Base-by-base conservation (phyloP, 2,888 invertebrate genomes). In the Xanthia icteritia region DNA sequence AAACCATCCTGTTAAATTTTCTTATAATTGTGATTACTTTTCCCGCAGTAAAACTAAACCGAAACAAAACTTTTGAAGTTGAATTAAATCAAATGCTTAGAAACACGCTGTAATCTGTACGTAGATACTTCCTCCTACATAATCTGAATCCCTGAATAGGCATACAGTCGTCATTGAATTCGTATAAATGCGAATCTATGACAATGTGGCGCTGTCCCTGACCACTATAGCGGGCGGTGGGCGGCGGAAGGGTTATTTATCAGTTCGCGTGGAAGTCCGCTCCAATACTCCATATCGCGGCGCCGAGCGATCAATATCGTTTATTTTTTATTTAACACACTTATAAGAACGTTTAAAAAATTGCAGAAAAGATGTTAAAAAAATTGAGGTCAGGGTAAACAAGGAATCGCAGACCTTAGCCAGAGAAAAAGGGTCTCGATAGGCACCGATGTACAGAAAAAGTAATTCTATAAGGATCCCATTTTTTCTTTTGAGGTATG, bases 181-280 rank as follows among this genome's bases (percentile, higher is more conserved):
- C 8, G 39, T 76, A 68, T 77, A 66, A 61, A 76, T 77, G 85
- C 75, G 73, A 86, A 85, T 85, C 66, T 79, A 79, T 79, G 72
- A 83, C 80, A 83, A 74, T 72, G 73, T 61, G 60, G 56, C 23
- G 69, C 56, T 84, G 86, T 84, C 87, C 86, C 78, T 87, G 86
- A 87, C 86, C 80, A 86, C 70, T 86, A 82, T 80, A 64, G 23
- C 54, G 60, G 60, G 61, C 48, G 60, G 87, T 87, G 87, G 87
- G 87, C 79, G 86, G 75, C 83, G 86, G 87, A 86, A 77, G 83
- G 39, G 69, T 67, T 88, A 86, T 81, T 36, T 66, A 61, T 65
- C 76, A 76, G 27, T 11, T n/a, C 31, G 72, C 48, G 64, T 87
- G 87, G 87, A 87, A 87, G 86, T 87, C 87, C 87, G 87, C 77